Evolutionary conservation across 2,113 vertebrate species (phyloP).

Genomic region (Erpornis zantholeuca): DNA sequence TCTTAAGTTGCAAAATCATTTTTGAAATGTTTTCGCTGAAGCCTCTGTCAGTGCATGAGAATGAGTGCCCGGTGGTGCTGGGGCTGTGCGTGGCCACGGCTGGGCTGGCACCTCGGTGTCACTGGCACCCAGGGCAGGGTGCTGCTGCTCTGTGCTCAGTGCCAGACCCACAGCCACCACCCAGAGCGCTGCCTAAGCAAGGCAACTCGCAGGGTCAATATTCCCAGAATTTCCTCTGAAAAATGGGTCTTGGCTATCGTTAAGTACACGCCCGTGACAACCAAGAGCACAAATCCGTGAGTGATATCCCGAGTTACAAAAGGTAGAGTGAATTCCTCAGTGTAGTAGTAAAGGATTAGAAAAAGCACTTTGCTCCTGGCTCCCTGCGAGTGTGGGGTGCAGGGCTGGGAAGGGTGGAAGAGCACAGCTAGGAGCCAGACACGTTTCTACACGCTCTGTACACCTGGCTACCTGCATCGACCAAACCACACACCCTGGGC

Average conservation of each 20-base stretch:
- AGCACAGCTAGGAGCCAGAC: not conserved
- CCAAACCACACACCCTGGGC: not conserved
- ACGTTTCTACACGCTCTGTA: not conserved
- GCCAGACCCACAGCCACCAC: not conserved
- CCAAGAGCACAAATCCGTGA: not conserved
- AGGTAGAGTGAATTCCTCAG: not conserved
- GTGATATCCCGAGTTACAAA: not conserved
- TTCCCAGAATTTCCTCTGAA: not conserved
- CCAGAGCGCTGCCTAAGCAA: not conserved
- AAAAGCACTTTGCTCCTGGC: not conserved
- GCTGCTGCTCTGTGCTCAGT: not conserved
- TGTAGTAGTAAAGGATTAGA: rapidly evolving
- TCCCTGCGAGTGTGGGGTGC: not conserved
- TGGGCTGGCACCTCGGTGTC: not conserved
- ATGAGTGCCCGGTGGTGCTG: too few species aligned
- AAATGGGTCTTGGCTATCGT: not conserved
- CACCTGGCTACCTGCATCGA: not conserved
- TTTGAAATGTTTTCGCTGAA: slow-evolving; percentile 48
- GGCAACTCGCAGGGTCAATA: not conserved
- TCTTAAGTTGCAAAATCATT: slow-evolving; percentile 59
- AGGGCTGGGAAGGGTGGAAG: not conserved
- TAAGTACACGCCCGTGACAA: not conserved
- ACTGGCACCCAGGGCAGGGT: not conserved
- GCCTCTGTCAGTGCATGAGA: not conserved
- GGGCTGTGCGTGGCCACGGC: too few species aligned